Evolutionary conservation across 2,113 vertebrate genomes (phyloP).

Genomic region (Motacilla alba): DNA sequence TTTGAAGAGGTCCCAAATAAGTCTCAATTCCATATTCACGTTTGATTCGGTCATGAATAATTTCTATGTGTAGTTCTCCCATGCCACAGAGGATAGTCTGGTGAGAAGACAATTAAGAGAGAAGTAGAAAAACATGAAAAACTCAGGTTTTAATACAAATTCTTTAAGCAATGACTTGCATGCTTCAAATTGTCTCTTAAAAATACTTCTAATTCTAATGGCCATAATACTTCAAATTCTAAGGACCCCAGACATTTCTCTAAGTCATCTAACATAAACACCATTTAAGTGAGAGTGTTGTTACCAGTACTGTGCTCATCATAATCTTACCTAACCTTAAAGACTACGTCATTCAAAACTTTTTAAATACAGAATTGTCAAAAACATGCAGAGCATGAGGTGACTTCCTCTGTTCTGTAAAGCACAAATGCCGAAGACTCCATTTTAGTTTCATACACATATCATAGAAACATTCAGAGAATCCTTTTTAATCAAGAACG

Average conservation of each 20-base stretch:
- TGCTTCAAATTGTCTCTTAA: not conserved
- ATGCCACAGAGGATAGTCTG: constrained; percentile 96
- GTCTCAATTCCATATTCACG: constrained; percentile 92
- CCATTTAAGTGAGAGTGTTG: not conserved
- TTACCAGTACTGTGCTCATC: not conserved
- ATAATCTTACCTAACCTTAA: not conserved
- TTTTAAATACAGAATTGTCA: not conserved
- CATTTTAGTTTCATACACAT: not conserved
- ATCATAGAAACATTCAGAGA: not conserved
- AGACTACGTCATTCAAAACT: not conserved
- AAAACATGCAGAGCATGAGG: not conserved
- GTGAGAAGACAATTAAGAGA: not conserved
- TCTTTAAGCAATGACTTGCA: not conserved
- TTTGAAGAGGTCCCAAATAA: constrained; percentile 89
- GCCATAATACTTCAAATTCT: not conserved
- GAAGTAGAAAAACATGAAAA: not conserved
- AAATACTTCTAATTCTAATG: not conserved
- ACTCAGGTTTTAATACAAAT: not conserved
- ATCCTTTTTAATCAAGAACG: not conserved
- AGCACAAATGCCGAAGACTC: not conserved
- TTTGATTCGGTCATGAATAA: constrained; percentile 93
- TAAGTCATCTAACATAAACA: not conserved
- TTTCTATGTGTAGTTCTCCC: constrained; percentile 97
- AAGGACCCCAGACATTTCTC: not conserved
- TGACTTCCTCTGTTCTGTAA: not conserved